Evolutionary conservation across 1,140 invertebrate genomes (phyloP).

Genomic region (Brachionus rotundiformis): DNA sequence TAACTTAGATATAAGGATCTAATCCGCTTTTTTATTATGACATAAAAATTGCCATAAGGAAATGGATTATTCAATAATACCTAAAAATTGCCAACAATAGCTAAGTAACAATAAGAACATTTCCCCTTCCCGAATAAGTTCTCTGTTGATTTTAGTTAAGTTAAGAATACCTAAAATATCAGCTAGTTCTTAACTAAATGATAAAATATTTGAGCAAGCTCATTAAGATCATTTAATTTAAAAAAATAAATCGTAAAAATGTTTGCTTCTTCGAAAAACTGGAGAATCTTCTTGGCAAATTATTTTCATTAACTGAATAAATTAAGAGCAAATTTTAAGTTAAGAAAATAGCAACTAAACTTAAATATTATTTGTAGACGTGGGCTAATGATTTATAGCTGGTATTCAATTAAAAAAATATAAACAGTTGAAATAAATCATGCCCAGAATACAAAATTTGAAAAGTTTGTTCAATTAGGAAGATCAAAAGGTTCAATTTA

Average conservation of each 20-base stretch:
- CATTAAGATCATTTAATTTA: background rate
- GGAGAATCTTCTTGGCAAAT: background rate
- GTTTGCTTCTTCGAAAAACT: background rate
- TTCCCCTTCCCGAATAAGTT: too few relatives aligned
- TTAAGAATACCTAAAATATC: background rate
- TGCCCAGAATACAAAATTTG: background rate
- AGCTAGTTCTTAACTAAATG: background rate
- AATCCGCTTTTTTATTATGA: background rate
- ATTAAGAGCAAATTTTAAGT: background rate
- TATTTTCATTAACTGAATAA: background rate
- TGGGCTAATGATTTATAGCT: slow-evolving; percentile 1
- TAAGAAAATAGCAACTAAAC: slow-evolving; percentile 12
- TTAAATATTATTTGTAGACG: slow-evolving; percentile 9
- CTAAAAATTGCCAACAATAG: background rate
- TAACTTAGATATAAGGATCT: background rate
- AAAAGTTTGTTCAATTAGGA: background rate
- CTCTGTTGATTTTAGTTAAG: background rate
- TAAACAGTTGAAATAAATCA: background rate
- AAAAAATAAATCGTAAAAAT: background rate
- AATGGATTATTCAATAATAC: too few relatives aligned
- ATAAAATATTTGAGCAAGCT: background rate
- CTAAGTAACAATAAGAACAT: too few relatives aligned
- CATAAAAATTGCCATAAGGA: background rate
- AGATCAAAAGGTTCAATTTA: background rate
- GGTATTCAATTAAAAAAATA: background rate